A percentile compares a stretch with the other conserved stretches of the same genome.
These are phyloP conservation scores for Phanerotoma sp. DNA, from an alignment of 2,888 invertebrate species.

Conservation along the genomic window DNA sequence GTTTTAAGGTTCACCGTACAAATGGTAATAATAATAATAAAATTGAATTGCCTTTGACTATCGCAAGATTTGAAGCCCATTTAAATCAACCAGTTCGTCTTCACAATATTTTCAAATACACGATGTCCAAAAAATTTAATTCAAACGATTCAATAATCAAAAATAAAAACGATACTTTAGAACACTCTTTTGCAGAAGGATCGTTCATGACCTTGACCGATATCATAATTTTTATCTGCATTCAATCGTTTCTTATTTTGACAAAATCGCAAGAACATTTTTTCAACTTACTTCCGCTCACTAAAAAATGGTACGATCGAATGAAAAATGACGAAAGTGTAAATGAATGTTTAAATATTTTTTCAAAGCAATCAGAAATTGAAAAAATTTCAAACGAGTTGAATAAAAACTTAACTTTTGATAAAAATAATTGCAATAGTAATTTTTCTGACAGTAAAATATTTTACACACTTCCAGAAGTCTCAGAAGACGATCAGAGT, in stretches of 20 bases:
- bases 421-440: no score
- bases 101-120: constrained; percentile 73
- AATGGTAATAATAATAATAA: constrained; percentile 36
- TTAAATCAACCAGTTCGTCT: constrained; percentile 79
- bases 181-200: constrained; percentile 82
- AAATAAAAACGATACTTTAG: constrained; percentile 48
- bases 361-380: constrained; percentile 35
- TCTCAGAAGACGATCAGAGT: constrained; percentile 64
- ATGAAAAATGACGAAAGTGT: constrained; percentile 45
- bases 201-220: constrained; percentile 81
- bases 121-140: constrained; percentile 57
- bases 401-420: no score
- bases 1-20: no score
- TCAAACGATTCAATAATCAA: constrained; percentile 56
- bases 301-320: constrained; percentile 65
- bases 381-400: no score
- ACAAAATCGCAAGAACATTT: constrained; percentile 48
- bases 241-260: constrained; percentile 63
- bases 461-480: constrained; percentile 60
- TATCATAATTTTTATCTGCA: constrained; percentile 73
- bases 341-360: constrained; percentile 47
- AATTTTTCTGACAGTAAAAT: no score
- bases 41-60: constrained; percentile 65
- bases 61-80: constrained; percentile 81
- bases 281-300: constrained; percentile 62